phyloP scores from a whole-genome alignment of 2,113 vertebrate genomes.

The Echinops telfairi region DNA sequence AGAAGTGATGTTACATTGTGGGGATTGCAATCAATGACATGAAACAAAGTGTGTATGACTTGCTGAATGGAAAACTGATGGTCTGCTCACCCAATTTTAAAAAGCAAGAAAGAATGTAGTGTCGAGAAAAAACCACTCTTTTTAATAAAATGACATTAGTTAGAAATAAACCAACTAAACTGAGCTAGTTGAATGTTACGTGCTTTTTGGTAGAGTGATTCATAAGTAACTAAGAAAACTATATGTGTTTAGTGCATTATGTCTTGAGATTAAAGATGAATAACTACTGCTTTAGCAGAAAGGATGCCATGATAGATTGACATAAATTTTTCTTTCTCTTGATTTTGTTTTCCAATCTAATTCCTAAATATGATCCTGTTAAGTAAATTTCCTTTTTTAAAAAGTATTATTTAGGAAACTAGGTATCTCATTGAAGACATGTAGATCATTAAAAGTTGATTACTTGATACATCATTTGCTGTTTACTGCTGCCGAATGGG shows the following conservation, averaged over 20 bases:
- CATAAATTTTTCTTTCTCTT: not conserved
- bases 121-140: not conserved
- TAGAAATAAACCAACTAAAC: conserved; percentile 47
- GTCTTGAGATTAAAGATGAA: conserved; percentile 27
- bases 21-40: too few species aligned
- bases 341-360: not conserved
- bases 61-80: too few species aligned
- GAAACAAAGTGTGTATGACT: too few species aligned
- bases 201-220: not conserved
- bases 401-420: conserved; percentile 52
- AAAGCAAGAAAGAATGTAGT: too few species aligned
- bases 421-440: not conserved
- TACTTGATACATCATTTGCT: not conserved
- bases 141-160: conserved; percentile 48
- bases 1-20: too few species aligned
- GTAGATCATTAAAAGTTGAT: conserved; percentile 19
- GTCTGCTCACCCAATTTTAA: too few species aligned
- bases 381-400: conserved; percentile 43
- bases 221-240: conserved; percentile 49
- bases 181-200: conserved; percentile 35
- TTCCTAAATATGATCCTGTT: not conserved
- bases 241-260: not conserved
- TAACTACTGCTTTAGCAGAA: not conserved
- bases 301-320: not conserved
- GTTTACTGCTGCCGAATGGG: conserved; percentile 2